Base-by-base conservation (phyloP, 2,113 vertebrate species). In the Campylorhamphus procurvoides region DNA sequence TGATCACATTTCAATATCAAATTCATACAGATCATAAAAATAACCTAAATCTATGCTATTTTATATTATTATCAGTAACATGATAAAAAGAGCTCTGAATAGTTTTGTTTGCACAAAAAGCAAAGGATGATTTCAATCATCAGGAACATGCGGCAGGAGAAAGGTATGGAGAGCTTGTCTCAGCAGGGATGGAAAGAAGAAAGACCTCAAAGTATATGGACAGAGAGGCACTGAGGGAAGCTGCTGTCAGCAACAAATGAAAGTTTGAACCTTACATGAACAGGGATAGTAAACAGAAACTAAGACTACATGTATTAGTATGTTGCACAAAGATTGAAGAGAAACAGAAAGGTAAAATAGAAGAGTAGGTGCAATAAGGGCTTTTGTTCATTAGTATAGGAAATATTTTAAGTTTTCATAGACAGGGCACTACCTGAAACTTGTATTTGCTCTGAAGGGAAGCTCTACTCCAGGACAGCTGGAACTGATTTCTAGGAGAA, bases 361-460 rank as follows among this genome's bases (percentile, higher is more conserved):
- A 69, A 89, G 53, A 63, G n/a, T 18, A 71, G n/a, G 18, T 56
- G 33, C 74, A 92, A 27, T 71, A 67, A 88, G 69, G 29, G 12
- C 5, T 67, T 90, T 69, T 52, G 75, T 58, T 92, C 63, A 55
- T 31, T n/a, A 35, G 23, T 52, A 27, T 67, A 69, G 74, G 94
- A 97, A 95, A 31, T 69, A 60, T 63, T 84, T 56, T 73, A 84
- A 49, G 50, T 49, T 84, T 89, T 93, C 88, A 71, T 42, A 33
- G 64, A 16, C 33, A 56, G 46, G 37, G n/a, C 55, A 47, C 31
- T 95, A 96, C 96, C 86, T 95, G 75, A 93, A 90, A 94, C 44
- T 64, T 18, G 39, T 56, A 66, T 80, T 95, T 96, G 90, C 87
- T 95, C 90, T 73, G 66, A 94, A 93, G 94, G 60, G 79, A 90